A percentile compares a stretch with the other conserved stretches of the same genome.
Conservation (phyloP, 2,888 invertebrate species). For the Melinopterus prodromus region DNA sequence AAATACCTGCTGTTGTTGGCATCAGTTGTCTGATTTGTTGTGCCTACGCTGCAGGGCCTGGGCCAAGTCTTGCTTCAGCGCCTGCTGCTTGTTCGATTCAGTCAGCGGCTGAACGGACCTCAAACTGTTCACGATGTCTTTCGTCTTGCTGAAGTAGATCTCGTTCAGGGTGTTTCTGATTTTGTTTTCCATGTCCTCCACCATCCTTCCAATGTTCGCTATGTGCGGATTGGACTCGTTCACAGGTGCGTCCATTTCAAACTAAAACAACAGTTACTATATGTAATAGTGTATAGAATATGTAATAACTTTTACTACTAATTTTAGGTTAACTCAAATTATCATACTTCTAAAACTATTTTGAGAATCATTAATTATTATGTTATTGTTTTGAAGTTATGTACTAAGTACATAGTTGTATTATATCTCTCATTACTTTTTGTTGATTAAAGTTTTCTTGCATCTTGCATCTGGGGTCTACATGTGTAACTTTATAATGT, state of each 20-base stretch:
- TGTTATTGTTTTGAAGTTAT: too few species aligned
- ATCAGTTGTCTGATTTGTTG: constrained; percentile 67
- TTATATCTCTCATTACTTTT: too few species aligned
- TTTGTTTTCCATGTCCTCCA: constrained; percentile 99
- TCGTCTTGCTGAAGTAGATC: constrained; percentile 99
- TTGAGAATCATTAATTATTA: too few species aligned
- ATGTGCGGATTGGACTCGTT: constrained; percentile 96
- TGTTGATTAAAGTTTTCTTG: too few species aligned
- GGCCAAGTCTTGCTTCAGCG: constrained; percentile 86
- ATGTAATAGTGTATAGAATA: too few species aligned
- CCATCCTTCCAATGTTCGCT: constrained; percentile 98
- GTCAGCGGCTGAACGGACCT: constrained; percentile 80
- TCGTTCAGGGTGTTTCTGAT: constrained; percentile 97
- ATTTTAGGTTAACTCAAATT: too few species aligned
- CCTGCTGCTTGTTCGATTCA: constrained; percentile 84
- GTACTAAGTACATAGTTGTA: too few species aligned
- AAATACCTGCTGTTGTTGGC: constrained; percentile 35
- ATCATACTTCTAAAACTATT: too few species aligned
- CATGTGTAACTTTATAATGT: too few species aligned
- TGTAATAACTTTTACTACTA: not conserved
- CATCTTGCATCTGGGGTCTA: too few species aligned
- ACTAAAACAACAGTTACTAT: constrained; percentile 62
- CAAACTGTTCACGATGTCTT: constrained; percentile 80
- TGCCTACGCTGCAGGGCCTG: constrained; percentile 84
- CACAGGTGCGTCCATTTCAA: constrained; percentile 89